These are phyloP conservation scores for Eupithecia abbreviata DNA, from an alignment of 2,888 invertebrate genomes.

Conservation along the genomic window DNA sequence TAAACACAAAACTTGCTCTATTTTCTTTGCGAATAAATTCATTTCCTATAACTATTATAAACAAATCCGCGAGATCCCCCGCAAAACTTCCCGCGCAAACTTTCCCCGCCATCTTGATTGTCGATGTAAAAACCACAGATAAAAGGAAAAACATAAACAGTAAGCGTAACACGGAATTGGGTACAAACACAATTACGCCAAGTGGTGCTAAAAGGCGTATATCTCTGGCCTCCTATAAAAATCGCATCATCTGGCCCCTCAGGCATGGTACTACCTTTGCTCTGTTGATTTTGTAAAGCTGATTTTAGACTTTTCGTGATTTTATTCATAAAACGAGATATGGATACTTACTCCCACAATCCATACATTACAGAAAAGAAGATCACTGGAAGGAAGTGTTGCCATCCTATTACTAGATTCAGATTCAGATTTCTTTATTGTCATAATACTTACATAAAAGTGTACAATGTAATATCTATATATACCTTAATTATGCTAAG, in stretches of 20 bases:
- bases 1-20: not conserved
- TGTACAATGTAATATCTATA: too few species aligned
- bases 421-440: too few species aligned
- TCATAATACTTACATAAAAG: too few species aligned
- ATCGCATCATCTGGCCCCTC: constrained; percentile 29
- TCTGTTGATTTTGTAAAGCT: constrained; percentile 3
- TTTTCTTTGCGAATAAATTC: too few species aligned
- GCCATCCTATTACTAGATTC: too few species aligned
- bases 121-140: constrained; percentile 31
- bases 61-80: not conserved
- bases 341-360: too few species aligned
- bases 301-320: not conserved
- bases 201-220: constrained; percentile 45
- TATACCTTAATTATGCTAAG: too few species aligned
- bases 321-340: too few species aligned
- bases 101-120: constrained; percentile 15
- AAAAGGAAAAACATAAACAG: constrained; percentile 28
- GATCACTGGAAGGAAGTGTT: too few species aligned
- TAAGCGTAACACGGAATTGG: constrained; percentile 40
- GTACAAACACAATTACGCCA: constrained; percentile 46
- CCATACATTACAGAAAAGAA: too few species aligned
- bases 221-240: constrained; percentile 27
- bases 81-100: constrained; percentile 3
- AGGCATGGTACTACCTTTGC: constrained; percentile 26
- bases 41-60: not conserved